phyloP scores from a whole-genome alignment of 2,113 vertebrate species.

The Grammomys dolichurus region DNA sequence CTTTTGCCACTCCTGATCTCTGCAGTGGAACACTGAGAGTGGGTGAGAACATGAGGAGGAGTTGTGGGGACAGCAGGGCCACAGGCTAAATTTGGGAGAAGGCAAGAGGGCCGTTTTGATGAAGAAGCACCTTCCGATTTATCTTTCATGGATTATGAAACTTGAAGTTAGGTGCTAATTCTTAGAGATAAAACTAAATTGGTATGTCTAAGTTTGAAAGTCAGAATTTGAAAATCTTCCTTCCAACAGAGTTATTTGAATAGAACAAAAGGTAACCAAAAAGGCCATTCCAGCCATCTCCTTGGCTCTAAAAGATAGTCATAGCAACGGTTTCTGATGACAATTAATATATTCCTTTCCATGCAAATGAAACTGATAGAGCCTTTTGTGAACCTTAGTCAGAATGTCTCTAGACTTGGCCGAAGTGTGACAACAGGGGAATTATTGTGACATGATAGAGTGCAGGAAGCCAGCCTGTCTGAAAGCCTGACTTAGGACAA shows the following conservation, averaged over 20 bases:
- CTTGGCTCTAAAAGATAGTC: constrained; percentile 3
- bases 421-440: not conserved
- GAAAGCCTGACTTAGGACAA: constrained; percentile 33
- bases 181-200: constrained; percentile 46
- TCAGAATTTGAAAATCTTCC: constrained; percentile 46
- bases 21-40: not conserved
- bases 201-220: constrained; percentile 17
- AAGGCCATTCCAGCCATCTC: not conserved
- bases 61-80: not conserved
- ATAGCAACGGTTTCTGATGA: not conserved
- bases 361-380: not conserved
- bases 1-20: not conserved
- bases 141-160: constrained; percentile 35
- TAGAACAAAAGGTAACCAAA: constrained; percentile 33
- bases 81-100: not conserved
- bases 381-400: not conserved
- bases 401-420: not conserved
- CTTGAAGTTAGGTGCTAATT: constrained; percentile 17
- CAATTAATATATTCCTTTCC: not conserved
- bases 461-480: not conserved
- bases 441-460: constrained; percentile 33
- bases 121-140: not conserved
- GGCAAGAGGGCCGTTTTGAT: not conserved
- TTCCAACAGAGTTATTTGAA: not conserved
- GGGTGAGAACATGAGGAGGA: not conserved